Evolutionary conservation across 1,140 invertebrate species (phyloP).

Genomic region (Drosophila subpulchrella): DNA sequence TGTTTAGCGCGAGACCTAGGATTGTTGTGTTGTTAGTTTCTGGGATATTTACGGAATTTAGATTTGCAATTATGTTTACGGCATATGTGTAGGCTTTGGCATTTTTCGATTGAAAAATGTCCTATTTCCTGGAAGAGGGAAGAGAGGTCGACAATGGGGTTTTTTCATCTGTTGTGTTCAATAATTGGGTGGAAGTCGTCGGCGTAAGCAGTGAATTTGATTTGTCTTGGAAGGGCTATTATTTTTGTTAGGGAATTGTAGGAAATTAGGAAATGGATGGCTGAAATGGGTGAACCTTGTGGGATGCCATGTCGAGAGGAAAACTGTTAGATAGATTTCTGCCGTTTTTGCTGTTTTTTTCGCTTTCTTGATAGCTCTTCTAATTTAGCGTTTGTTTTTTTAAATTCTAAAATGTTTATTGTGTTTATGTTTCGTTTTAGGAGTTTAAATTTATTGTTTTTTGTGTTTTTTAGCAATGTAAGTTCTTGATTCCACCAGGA

Average conservation of each 20-base stretch:
- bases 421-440: not conserved
- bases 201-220: too few species aligned
- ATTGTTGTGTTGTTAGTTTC: not conserved
- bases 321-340: too few species aligned
- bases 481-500: not conserved
- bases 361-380: not conserved
- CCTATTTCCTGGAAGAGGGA: too few species aligned
- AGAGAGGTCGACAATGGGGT: too few species aligned
- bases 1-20: not conserved
- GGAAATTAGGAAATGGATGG: not conserved
- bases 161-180: too few species aligned
- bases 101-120: too few species aligned
- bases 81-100: too few species aligned
- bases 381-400: not conserved
- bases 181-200: too few species aligned
- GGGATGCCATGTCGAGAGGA: too few species aligned
- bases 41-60: too few species aligned
- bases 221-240: too few species aligned
- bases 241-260: not conserved
- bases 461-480: not conserved
- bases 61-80: too few species aligned
- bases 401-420: not conserved
- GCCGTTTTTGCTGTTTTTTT: not conserved
- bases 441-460: not conserved
- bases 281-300: not conserved